Conservation (phyloP, 2,888 invertebrate species). For the Temnothorax unifasciatus region DNA sequence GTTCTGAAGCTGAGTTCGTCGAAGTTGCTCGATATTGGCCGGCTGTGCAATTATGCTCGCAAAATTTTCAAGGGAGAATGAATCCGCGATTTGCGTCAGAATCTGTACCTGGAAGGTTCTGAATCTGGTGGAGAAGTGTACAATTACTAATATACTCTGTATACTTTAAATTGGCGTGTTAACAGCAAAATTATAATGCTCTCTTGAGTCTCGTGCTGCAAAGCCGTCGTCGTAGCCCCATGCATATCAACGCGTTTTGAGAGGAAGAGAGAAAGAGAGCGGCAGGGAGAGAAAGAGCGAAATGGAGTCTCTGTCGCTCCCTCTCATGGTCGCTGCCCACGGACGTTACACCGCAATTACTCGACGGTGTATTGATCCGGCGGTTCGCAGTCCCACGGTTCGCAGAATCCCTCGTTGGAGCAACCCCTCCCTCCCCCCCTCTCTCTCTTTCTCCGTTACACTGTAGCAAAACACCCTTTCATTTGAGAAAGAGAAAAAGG, state of each 20-base stretch:
- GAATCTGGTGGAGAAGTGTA: neutral
- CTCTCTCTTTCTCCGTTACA: conserved; percentile 47
- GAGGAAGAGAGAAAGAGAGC: conserved; percentile 33
- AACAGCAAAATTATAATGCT: conserved; percentile 48
- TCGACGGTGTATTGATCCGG: conserved; percentile 77
- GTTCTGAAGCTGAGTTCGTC: conserved; percentile 4
- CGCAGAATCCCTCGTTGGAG: conserved; percentile 74
- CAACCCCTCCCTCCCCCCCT: conserved; percentile 57
- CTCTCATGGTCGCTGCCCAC: conserved; percentile 69
- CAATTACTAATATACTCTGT: conserved; percentile 17
- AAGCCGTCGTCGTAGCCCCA: conserved; percentile 56
- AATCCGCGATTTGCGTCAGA: neutral
- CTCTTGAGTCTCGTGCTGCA: conserved; percentile 31
- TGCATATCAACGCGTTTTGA: conserved; percentile 71
- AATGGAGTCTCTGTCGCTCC: conserved; percentile 62
- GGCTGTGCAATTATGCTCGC: conserved; percentile 1
- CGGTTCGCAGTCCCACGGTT: conserved; percentile 74
- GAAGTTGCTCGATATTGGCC: conserved; percentile 14
- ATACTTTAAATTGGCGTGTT: conserved; percentile 34
- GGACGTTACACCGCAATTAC: conserved; percentile 77
- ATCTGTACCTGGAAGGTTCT: neutral
- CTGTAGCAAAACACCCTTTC: conserved; percentile 67
- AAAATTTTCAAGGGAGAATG: neutral
- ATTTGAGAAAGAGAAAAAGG: conserved; percentile 65
- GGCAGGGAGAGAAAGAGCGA: conserved; percentile 5